Percentiles rank a stretch among this genome's conserved stretches.
Conservation (phyloP, 2,797 vertebrate genomes). For the Oreonectes daqikongensis region DNA sequence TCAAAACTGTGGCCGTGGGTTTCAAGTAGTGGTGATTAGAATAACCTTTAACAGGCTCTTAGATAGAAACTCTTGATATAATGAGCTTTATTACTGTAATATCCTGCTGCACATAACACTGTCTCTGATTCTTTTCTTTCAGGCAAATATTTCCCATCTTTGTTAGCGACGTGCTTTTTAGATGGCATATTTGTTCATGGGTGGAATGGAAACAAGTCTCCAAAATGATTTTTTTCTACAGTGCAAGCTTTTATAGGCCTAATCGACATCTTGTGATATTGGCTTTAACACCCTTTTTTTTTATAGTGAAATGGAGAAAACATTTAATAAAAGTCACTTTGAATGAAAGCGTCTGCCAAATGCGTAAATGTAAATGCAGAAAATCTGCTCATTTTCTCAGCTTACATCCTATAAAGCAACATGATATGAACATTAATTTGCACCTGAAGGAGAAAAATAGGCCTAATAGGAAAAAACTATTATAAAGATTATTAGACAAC, state of each 20-base stretch:
- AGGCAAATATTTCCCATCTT: neutral
- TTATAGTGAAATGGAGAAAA: no score
- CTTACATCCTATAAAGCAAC: no score
- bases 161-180: neutral
- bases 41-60: slow-evolving; percentile 39
- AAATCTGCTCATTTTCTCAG: no score
- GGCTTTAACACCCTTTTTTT: no score
- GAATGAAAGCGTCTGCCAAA: no score
- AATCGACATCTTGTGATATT: no score
- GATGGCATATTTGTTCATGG: neutral
- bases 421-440: no score
- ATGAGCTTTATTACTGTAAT: slow-evolving; percentile 45
- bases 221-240: neutral
- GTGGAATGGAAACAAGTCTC: neutral
- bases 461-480: no score
- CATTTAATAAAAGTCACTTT: no score
- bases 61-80: slow-evolving; percentile 37
- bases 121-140: neutral
- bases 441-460: no score
- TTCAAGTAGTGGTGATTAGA: slow-evolving; percentile 36
- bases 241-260: neutral
- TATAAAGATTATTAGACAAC: neutral
- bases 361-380: no score
- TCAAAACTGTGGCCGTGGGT: slow-evolving; percentile 24
- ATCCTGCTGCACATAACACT: neutral